Evolutionary conservation across 2,113 vertebrate species (phyloP).

Genomic region (Zootoca vivipara): DNA sequence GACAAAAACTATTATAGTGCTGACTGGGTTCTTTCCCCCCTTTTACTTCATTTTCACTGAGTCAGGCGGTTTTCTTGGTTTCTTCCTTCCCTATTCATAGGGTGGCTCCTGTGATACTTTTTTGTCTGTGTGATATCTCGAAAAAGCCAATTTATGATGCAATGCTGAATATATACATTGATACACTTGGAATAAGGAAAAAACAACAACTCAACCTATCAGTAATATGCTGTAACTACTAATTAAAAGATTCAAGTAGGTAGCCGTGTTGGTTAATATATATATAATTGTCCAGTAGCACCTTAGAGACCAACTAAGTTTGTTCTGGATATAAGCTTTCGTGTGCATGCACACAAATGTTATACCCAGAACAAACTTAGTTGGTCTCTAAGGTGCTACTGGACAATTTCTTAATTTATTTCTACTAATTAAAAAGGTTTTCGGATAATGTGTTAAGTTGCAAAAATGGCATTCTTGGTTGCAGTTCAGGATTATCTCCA

Average conservation of each 20-base stretch:
- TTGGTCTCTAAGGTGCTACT: no score
- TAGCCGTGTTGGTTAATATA: no score
- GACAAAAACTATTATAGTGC: conserved; percentile 30
- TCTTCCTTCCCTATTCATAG: not conserved
- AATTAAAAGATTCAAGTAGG: no score
- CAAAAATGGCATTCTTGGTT: not conserved
- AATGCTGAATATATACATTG: not conserved
- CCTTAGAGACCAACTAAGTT: no score
- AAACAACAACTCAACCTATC: not conserved
- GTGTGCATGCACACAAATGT: no score
- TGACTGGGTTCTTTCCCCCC: not conserved
- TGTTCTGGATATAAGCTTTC: no score
- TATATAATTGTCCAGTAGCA: no score
- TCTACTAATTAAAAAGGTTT: not conserved
- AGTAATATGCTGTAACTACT: not conserved
- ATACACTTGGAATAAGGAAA: not conserved
- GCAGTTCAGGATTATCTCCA: not conserved
- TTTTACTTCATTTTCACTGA: conserved; percentile 6
- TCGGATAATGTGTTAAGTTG: not conserved
- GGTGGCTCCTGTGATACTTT: not conserved
- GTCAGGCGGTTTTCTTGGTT: not conserved
- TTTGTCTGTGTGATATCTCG: not conserved
- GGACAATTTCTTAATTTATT: no score
- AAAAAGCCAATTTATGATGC: not conserved
- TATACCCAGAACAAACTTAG: no score